Evolutionary conservation across 2,797 vertebrate genomes (phyloP).

Genomic region (Lagodon rhomboides): DNA sequence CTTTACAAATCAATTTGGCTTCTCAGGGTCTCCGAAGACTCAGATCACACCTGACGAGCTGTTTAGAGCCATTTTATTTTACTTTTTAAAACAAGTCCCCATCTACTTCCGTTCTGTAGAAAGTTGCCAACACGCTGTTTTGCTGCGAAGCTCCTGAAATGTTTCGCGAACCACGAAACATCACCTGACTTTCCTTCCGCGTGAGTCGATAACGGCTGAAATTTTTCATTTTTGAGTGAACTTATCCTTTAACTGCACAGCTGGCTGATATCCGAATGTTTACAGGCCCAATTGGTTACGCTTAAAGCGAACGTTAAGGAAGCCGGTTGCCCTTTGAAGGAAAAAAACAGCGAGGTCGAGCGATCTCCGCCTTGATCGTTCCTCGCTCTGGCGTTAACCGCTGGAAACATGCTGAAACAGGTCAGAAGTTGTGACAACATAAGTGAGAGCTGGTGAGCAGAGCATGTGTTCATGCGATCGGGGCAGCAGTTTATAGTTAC

Average conservation of each 20-base stretch:
- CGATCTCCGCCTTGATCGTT: conserved; percentile 55
- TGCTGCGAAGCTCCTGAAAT: no score
- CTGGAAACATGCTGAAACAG: conserved; percentile 60
- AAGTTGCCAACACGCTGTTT: no score
- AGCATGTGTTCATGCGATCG: conserved; percentile 54
- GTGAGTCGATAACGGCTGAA: no score
- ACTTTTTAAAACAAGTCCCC: no score
- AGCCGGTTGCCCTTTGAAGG: conserved; percentile 50
- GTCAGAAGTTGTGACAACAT: conserved; percentile 73
- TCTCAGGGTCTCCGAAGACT: no score
- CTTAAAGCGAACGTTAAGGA: conserved; percentile 44
- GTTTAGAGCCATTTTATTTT: no score
- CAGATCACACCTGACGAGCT: no score
- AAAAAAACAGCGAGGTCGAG: conserved; percentile 59
- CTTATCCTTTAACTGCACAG: conserved; percentile 3
- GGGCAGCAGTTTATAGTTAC: conserved; percentile 69
- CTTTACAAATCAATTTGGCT: no score
- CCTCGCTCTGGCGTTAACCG: conserved; percentile 70
- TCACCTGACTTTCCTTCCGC: no score
- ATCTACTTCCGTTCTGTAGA: no score
- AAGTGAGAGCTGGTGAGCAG: conserved; percentile 62
- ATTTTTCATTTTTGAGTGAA: no score
- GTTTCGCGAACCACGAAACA: no score
- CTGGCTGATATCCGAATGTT: conserved; percentile 55
- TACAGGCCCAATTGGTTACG: conserved; percentile 43